phyloP scores from a whole-genome alignment of 2,113 vertebrate genomes.

The Pteruthius melanotis region DNA sequence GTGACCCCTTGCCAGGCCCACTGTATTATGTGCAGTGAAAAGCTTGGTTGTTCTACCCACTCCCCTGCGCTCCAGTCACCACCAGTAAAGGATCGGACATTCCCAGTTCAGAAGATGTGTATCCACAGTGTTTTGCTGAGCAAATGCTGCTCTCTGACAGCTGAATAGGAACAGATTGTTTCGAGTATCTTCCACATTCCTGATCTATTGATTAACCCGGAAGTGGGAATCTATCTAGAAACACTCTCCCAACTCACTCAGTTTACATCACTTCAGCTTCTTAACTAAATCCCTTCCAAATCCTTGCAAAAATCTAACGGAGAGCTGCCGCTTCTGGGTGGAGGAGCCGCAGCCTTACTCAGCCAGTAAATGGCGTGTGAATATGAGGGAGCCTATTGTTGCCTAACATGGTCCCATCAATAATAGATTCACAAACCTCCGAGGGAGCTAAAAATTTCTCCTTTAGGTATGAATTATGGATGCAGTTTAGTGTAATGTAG shows the following conservation, averaged over 20 bases:
- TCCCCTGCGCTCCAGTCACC: background rate
- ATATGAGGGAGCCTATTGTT: conserved; percentile 72
- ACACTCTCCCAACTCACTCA: conserved; percentile 39
- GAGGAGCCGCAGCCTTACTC: conserved; percentile 55
- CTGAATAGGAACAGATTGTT: background rate
- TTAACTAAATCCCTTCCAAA: conserved; percentile 66
- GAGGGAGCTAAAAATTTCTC: conserved; percentile 83
- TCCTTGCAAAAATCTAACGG: conserved; percentile 70
- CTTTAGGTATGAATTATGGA: conserved; percentile 91
- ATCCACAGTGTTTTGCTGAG: background rate
- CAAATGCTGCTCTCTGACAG: background rate
- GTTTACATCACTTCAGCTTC: conserved; percentile 57
- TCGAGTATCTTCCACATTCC: background rate
- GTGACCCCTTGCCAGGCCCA: background rate
- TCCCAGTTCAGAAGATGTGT: background rate
- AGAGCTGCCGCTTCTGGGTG: conserved; percentile 72
- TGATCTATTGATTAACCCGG: conserved; percentile 14
- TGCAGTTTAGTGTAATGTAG: conserved; percentile 81
- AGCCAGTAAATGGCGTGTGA: conserved; percentile 78
- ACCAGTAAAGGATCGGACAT: accelerated
- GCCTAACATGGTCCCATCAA: conserved; percentile 83
- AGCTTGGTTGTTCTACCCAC: accelerated
- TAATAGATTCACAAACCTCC: conserved; percentile 84
- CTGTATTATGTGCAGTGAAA: background rate
- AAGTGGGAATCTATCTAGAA: conserved; percentile 44